A percentile compares a stretch with the other conserved stretches of the same genome.
Evolutionary conservation across 2,888 invertebrate species (phyloP).

Genomic region (Calephelis perditalis): DNA sequence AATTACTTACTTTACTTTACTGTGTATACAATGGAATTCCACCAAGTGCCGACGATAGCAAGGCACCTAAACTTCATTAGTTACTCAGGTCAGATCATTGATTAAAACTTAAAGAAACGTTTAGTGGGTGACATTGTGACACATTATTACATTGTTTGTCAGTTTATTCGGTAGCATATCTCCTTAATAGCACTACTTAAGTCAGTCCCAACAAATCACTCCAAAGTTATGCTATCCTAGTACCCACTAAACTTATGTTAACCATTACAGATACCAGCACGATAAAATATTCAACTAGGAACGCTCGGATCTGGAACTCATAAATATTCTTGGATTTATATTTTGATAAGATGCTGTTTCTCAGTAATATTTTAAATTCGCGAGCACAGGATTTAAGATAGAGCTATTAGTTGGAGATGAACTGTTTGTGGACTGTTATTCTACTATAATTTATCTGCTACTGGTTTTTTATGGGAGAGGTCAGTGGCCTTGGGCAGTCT

Average conservation of each 20-base stretch:
- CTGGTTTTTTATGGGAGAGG: no score
- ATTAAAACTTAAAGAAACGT: no score
- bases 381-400: not conserved
- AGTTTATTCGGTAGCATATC: not conserved
- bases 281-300: conserved; percentile 7
- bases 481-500: no score
- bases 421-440: no score
- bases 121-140: no score
- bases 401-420: not conserved
- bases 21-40: no score
- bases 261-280: conserved; percentile 5
- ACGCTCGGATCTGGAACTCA: conserved; percentile 1
- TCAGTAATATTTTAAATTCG: conserved; percentile 5
- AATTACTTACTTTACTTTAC: no score
- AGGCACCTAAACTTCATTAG: no score
- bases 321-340: conserved; percentile 13
- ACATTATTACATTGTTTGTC: not conserved
- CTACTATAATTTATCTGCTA: no score
- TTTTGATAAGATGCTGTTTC: conserved; percentile 10
- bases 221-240: conserved; percentile 4
- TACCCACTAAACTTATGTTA: conserved; percentile 5
- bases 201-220: not conserved
- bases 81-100: no score
- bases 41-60: no score
- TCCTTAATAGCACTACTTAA: not conserved